Percentiles rank a stretch among this genome's conserved stretches.
Conservation (phyloP, 2,113 vertebrate species). For the Podarcis muralis region DNA sequence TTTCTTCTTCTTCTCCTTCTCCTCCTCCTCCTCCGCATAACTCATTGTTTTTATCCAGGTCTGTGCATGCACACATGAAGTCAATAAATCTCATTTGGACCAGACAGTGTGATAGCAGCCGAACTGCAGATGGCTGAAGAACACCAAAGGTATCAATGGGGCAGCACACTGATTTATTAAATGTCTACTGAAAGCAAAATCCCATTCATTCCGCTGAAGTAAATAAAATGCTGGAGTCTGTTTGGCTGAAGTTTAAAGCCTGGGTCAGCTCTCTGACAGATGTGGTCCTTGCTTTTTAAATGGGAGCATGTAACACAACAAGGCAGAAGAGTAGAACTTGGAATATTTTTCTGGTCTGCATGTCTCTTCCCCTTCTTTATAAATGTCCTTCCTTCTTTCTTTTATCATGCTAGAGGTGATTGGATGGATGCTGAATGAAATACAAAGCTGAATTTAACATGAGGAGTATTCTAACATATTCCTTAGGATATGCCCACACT, state of each 20-base stretch:
- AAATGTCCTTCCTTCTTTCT: not conserved
- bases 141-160: not conserved
- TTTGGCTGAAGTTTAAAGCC: not conserved
- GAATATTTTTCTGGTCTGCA: not conserved
- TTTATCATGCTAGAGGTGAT: not conserved
- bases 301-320: not conserved
- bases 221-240: not conserved
- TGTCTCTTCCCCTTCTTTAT: not conserved
- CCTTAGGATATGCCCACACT: too few species aligned
- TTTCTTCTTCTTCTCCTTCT: not conserved
- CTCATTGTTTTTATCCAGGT: not conserved
- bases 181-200: conserved; percentile 26
- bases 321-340: not conserved
- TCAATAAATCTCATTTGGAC: conserved; percentile 22
- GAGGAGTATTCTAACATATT: too few species aligned
- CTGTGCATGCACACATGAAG: conserved; percentile 1
- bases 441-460: not conserved
- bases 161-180: conserved; percentile 42
- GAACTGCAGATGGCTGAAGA: not conserved
- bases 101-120: conserved; percentile 20
- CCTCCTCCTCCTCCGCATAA: too few species aligned
- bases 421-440: not conserved
- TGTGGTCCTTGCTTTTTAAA: not conserved
- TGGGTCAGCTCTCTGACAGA: not conserved
- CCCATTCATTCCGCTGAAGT: not conserved